Percentiles rank a stretch among this genome's conserved stretches.
These are phyloP conservation scores for Alsophila aescularia DNA, from an alignment of 2,888 invertebrate genomes.

Conservation along the genomic window DNA sequence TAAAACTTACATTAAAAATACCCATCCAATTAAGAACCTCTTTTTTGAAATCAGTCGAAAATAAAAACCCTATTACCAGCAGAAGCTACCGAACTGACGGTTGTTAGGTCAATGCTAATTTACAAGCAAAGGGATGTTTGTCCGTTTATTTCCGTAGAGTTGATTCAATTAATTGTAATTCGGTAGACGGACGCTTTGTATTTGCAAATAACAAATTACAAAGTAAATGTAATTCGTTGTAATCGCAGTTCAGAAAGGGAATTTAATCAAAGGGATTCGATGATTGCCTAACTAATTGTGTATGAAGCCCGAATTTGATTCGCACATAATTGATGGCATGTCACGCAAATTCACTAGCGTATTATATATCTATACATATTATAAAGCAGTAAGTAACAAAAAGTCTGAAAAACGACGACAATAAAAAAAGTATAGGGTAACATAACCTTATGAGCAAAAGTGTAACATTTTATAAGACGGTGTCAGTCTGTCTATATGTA, in stretches of 20 bases:
- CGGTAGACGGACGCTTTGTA: conserved; percentile 41
- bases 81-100: no score
- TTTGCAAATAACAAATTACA: conserved; percentile 54
- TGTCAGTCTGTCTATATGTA: no score
- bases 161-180: conserved; percentile 51
- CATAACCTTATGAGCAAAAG: no score
- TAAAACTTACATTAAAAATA: no score
- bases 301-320: conserved; percentile 32
- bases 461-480: no score
- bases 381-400: no score
- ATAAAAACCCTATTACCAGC: no score
- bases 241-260: conserved; percentile 51
- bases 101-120: not conserved
- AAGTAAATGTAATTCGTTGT: conserved; percentile 49
- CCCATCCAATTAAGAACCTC: no score
- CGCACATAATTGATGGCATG: conserved; percentile 26
- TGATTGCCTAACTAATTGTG: conserved; percentile 44
- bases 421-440: no score
- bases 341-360: conserved; percentile 6
- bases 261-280: conserved; percentile 69
- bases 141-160: conserved; percentile 28
- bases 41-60: not conserved
- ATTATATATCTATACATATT: no score
- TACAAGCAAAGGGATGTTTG: conserved; percentile 26
- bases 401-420: no score